Base-by-base conservation (phyloP, 1,140 invertebrate species). In the Lordiphosa mommai region DNA sequence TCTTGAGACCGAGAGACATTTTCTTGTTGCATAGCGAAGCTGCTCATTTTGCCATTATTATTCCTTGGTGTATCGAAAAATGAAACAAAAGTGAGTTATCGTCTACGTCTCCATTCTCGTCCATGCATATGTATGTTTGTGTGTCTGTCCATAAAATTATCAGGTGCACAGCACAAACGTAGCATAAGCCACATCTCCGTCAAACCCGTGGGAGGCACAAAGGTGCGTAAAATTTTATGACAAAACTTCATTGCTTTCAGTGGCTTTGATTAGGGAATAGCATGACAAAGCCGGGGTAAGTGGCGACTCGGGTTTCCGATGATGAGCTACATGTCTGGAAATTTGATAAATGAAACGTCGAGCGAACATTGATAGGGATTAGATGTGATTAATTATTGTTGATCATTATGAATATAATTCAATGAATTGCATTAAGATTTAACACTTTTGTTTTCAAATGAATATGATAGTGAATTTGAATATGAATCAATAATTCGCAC, bases 41-140 rank as follows among this genome's bases (percentile, higher is more conserved):
- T 88, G 86, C 86, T 88, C 86, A 88, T 88, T 88, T 88, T 87
- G 76, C 80, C 86, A 88, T 88, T 88, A 88, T 88, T 87, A 88
- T 88, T 88, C 86, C 85, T 20, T 64, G 64, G 86, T 63, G 86
- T 74, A 88, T 88, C 61, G 86, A 86, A 77, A 87, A 82, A 82
- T 82, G 79, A 87, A 87, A 82, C 85, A 87, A 87, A 87, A 87
- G 79, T 87, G 79, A 87, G 76, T 86, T 87, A 87, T 87, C 79
- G 72, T 82, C 67, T 69, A 41, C 47, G 23, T 16, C 40, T 27
- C 44, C 29, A 9, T 40, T 10, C 13, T 14, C 4, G 49, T 43
- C n/a, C n/a, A 20, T 27, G 10, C n/a, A n/a, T 43, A 20, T 27
- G 14, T 38, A 14, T 49, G 63, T 41, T 44, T 29, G 38, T 13